Evolutionary conservation across 2,888 invertebrate genomes (phyloP), one percentile per base, ranked within the genome.

Genomic region (Perizoma affinitatum): DNA sequence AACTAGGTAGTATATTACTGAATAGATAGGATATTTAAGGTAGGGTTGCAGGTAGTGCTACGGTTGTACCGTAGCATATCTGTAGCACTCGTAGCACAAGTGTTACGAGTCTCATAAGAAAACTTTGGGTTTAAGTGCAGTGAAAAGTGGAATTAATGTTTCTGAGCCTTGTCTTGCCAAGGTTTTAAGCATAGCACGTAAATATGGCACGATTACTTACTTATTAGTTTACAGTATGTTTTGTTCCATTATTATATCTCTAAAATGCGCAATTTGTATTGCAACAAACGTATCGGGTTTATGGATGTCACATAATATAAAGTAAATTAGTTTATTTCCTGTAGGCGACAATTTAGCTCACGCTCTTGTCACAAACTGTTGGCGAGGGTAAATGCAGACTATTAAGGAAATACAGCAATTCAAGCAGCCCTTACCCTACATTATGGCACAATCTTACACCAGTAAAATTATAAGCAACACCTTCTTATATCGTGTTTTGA

Each of bases 381-480:
- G 90, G 81, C 88, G 84, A 78, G 87, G 90, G 88, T 91, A 91
- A 91, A 89, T 90, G 90, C 85, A 88, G 88, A 89, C 89, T 91
- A 91, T 91, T 91, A 91, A 87, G 91, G 91, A 91, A 91, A 91
- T 91, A 92, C 91, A 90, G 88, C 90, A 90, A 90, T 91, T 89
- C 90, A 80, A 84, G 75, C 85, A 84, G 83, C 87, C 87, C 90
- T 90, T 90, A 90, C 88, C 90, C 88, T 79, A 86, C 80, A 91
- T 92, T 90, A 91, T 84, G 67, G 87, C 84, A 89, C 88, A 92
- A 91, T 92, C 91, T 90, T 86, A 86, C 80, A 76, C 78, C 86
- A 81, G 82, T 81, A 69, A 91, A 92, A 90, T 92, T 92, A 91
- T 90, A 89, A 91, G 87, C 86, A 89, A 90, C 89, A 90, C 91